Evolutionary conservation across 2,888 invertebrate genomes (phyloP).

Genomic region (Cerastoderma edule): DNA sequence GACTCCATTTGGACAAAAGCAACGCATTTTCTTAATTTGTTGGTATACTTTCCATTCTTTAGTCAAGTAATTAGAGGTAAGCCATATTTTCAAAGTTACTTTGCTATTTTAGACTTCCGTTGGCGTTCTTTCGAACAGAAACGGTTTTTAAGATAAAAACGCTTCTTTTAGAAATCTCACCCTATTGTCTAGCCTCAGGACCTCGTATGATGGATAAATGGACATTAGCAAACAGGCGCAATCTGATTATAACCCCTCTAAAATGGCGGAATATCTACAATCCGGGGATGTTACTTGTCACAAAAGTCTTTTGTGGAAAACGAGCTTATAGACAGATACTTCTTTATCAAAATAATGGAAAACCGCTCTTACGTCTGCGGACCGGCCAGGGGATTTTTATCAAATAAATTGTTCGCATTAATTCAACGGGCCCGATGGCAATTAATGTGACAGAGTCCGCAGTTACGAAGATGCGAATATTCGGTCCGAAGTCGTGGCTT

Average conservation of each 20-base stretch:
- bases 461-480: slow-evolving; percentile 27
- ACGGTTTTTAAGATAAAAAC: too few relatives aligned
- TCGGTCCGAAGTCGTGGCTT: slow-evolving; percentile 32
- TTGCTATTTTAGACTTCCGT: too few relatives aligned
- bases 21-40: too few relatives aligned
- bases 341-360: slow-evolving; percentile 65
- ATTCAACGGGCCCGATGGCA: slow-evolving; percentile 55
- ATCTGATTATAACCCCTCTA: slow-evolving; percentile 54
- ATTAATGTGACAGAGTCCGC: slow-evolving; percentile 44
- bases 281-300: slow-evolving; percentile 42
- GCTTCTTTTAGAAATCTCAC: not conserved
- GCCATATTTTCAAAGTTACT: too few relatives aligned
- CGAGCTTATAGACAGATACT: slow-evolving; percentile 54
- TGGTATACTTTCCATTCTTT: too few relatives aligned
- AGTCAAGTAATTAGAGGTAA: too few relatives aligned
- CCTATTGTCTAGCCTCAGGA: slow-evolving; percentile 6
- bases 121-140: too few relatives aligned
- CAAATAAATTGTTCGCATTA: slow-evolving; percentile 58
- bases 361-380: slow-evolving; percentile 47
- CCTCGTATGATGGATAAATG: slow-evolving; percentile 45
- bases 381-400: slow-evolving; percentile 41
- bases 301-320: slow-evolving; percentile 36
- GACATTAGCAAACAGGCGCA: slow-evolving; percentile 39
- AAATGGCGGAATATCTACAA: slow-evolving; percentile 42
- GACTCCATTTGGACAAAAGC: too few relatives aligned